Evolutionary conservation across 2,888 invertebrate genomes (phyloP), one percentile per base, ranked within the genome.

Genomic region (Laothoe populi): DNA sequence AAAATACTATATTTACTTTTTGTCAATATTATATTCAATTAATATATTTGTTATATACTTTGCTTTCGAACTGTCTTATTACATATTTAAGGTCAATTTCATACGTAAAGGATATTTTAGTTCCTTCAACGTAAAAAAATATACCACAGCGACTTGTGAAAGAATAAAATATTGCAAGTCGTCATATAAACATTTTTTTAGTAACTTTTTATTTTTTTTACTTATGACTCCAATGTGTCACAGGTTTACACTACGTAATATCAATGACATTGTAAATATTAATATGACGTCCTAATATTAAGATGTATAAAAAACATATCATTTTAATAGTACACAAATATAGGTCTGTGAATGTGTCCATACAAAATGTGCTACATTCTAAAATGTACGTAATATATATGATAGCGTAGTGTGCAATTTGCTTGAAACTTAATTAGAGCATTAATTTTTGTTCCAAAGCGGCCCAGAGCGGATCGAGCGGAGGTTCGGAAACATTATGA

Each of bases 391-490:
- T 16, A 5, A n/a, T 5, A 42, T 5, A n/a, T 42, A 40, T 1
- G 5, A 42, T 42, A 42, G 16, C 16, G 16, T n/a, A 42, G 42
- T 42, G 42, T 42, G 16, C 11, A 42, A 42, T 42, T 4, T 2
- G 42, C n/a, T 16, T 4, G 3, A 42, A 42, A 42, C 16, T 5
- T 49, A 16, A 62, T 70, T 77, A 83, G 1, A 82, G 63, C 76
- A 83, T 75, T 0, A 91, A 70, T 67, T 89, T 90, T 49, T 80
- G 78, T 59, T 88, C 90, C 19, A 92, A 68, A 1, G 84, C 88
- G 0, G 88, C 88, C 91, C 91, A 92, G 1, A 69, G 63, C 0
- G 90, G 90, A 64, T 86, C 84, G 0, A 91, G 82, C 0, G 72
- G 65, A 10, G 21, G n/a, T 24, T 53, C 26, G 7, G 24, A 26